Evolutionary conservation across 2,888 invertebrate species (phyloP).

Genomic region (Pristionchus arcanus): DNA sequence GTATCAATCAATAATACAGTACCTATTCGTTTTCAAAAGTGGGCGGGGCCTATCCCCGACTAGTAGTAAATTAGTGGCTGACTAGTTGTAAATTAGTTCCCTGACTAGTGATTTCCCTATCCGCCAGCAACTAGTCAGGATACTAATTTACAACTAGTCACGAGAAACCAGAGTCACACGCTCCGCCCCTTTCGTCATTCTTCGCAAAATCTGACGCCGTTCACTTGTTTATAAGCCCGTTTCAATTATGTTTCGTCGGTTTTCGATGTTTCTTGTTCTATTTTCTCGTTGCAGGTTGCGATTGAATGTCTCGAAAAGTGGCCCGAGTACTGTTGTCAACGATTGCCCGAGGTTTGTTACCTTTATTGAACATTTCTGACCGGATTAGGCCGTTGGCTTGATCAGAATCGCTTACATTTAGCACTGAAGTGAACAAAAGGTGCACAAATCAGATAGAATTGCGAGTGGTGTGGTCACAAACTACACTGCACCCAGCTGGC

Average conservation of each 20-base stretch:
- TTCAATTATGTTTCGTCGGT: neutral
- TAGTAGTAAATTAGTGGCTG: too few species aligned
- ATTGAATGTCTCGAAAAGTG: neutral
- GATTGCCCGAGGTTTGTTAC: conserved; percentile 31
- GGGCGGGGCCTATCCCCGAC: too few species aligned
- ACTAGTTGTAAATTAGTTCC: too few species aligned
- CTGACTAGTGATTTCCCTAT: too few species aligned
- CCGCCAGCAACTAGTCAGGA: too few species aligned
- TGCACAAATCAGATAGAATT: neutral
- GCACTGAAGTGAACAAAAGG: neutral
- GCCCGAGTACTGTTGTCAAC: neutral
- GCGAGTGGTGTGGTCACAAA: conserved; percentile 19
- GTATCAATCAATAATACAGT: too few species aligned
- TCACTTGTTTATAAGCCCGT: neutral
- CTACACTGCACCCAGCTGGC: conserved; percentile 38
- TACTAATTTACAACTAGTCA: too few species aligned
- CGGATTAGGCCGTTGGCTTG: neutral
- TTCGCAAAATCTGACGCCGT: conserved; percentile 17
- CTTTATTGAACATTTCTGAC: neutral
- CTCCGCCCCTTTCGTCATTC: conserved; percentile 38
- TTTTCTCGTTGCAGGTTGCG: neutral
- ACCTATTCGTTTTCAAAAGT: too few species aligned
- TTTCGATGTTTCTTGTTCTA: neutral
- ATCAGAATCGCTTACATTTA: neutral
- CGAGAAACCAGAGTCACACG: too few species aligned